Evolutionary conservation across 2,888 invertebrate species (phyloP), one percentile per base, ranked within the genome.

Genomic region (Pinctada fucata): DNA sequence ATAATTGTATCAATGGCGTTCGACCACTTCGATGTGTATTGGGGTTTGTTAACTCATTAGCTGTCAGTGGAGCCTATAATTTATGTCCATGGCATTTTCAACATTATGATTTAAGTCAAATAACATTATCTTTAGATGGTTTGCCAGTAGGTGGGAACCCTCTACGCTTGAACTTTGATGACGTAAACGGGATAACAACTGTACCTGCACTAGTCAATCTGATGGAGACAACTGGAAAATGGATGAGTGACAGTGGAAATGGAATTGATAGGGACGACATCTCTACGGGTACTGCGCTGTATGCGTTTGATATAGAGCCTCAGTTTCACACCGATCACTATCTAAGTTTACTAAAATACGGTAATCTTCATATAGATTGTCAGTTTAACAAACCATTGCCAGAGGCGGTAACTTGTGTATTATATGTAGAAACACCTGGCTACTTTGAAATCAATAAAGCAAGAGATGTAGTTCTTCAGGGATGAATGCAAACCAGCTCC

Each of bases 61-160:
- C 69, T 10, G 50, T n/a, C 5, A 13, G 16, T 13, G 69, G 69
- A 10, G 50, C 16, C 31, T 70, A 70, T 16, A 70, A 49, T 31
- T 50, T 49, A n/a, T 16, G 16, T n/a, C 69, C 69, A 16, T 70
- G 4, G n/a, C n/a, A n/a, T 13, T 70, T 51, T 45, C 49, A 70
- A 70, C 8, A 70, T 70, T 70, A 70, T 50, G 50, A 49, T 8
- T 16, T 70, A 50, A 70, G 50, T 70, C 47, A 70, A 70, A 70
- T 50, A 8, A 10, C 51, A 5, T 45, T 70, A 45, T 6, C 51
- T 5, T 13, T 70, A 13, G 50, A 70, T 50, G 50, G 50, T 50
- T 8, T 50, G 13, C 69, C 69, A 10, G 50, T 70, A 2, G 50
- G 3, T 70, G 69, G 69, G 45, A 70, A 70, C 10, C 49, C 69